Percentiles rank a stretch among this genome's conserved stretches.
phyloP scores from a whole-genome alignment of 2,888 invertebrate species.

The Schrankia costaestrigalis region DNA sequence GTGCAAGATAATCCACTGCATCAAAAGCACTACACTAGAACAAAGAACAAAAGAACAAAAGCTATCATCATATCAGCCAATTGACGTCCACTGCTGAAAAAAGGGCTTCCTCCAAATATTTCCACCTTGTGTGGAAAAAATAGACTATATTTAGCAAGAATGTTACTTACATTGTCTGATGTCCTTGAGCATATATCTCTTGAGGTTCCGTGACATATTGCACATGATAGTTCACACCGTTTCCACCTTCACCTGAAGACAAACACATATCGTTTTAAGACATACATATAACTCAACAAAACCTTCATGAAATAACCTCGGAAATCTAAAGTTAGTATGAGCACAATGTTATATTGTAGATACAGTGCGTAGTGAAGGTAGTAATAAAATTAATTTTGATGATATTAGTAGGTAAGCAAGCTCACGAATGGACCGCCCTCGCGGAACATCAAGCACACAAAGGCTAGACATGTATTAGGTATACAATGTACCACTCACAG shows the following conservation, averaged over 20 bases:
- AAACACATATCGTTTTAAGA: conserved; percentile 16
- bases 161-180: conserved; percentile 74
- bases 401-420: conserved; percentile 3
- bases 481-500: conserved; percentile 55
- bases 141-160: too few species aligned
- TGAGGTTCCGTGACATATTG: conserved; percentile 86
- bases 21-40: too few species aligned
- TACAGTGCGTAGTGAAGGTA: not conserved
- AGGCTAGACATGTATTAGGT: conserved; percentile 17
- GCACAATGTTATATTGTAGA: not conserved
- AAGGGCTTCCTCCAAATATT: too few species aligned
- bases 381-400: not conserved
- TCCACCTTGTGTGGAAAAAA: too few species aligned
- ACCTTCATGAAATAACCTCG: not conserved
- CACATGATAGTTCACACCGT: conserved; percentile 85
- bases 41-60: too few species aligned
- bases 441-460: conserved; percentile 14
- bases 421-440: conserved; percentile 8
- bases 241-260: conserved; percentile 80
- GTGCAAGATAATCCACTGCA: too few species aligned
- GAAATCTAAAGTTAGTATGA: too few species aligned
- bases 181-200: conserved; percentile 82
- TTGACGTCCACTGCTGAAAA: too few species aligned
- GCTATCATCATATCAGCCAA: too few species aligned
- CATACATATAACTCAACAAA: not conserved